These are phyloP conservation scores for Podarcis siculus DNA, from an alignment of 2,797 vertebrate genomes.

Conservation along the genomic window DNA sequence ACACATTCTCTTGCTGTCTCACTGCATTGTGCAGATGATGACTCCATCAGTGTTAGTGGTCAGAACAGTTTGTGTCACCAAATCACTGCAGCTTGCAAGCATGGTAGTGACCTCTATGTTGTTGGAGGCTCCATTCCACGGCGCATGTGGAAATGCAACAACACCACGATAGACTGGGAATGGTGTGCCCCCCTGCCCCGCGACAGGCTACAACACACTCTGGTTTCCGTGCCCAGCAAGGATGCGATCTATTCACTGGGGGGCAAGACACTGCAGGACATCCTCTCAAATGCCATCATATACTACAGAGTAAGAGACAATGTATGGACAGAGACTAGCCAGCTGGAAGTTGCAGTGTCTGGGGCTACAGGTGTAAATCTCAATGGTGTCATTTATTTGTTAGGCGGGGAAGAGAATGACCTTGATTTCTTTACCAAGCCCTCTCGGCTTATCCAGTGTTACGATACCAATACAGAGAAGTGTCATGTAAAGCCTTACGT, in stretches of 20 bases:
- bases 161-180: slow-evolving; percentile 98
- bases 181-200: slow-evolving; percentile 95
- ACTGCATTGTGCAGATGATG: slow-evolving; percentile 94
- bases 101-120: slow-evolving; percentile 93
- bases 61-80: slow-evolving; percentile 98
- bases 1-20: slow-evolving; percentile 96
- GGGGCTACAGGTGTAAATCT: slow-evolving; percentile 95
- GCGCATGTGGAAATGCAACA: slow-evolving; percentile 99
- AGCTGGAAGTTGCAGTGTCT: slow-evolving; percentile 94
- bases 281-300: slow-evolving; percentile 94
- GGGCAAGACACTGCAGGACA: slow-evolving; percentile 96
- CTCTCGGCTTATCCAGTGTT: slow-evolving; percentile 97
- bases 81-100: slow-evolving; percentile 98
- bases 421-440: slow-evolving; percentile 99
- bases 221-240: slow-evolving; percentile 90
- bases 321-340: slow-evolving; percentile 95
- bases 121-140: slow-evolving; percentile 97
- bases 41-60: slow-evolving; percentile 93
- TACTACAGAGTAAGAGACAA: slow-evolving; percentile 97
- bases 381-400: slow-evolving; percentile 93
- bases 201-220: slow-evolving; percentile 95
- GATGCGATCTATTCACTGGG: slow-evolving; percentile 96
- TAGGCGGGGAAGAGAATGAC: slow-evolving; percentile 97
- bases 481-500: slow-evolving; percentile 95
- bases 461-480: slow-evolving; percentile 90